phyloP scores from a whole-genome alignment of 2,113 vertebrate genomes.

The Regulus satrapa region DNA sequence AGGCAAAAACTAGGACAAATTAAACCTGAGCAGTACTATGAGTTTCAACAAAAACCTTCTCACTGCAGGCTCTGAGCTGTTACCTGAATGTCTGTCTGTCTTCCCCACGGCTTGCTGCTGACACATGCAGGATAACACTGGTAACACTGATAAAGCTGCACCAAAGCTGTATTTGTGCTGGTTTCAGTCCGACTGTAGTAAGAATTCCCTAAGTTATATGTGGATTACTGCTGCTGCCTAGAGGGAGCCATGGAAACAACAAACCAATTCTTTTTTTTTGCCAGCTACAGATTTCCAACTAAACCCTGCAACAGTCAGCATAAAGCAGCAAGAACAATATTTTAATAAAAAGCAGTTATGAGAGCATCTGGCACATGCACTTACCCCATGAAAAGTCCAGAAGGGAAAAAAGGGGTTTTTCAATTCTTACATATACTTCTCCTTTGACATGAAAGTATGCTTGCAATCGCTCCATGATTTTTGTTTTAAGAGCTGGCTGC shows the following conservation, averaged over 20 bases:
- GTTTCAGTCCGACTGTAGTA: neutral
- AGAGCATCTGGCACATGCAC: neutral
- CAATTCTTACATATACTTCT: neutral
- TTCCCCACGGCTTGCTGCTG: neutral
- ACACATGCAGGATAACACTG: neutral
- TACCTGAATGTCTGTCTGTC: neutral
- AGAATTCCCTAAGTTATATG: neutral
- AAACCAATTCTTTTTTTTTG: neutral
- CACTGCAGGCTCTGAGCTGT: neutral
- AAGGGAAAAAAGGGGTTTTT: accelerated
- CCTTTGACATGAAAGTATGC: neutral
- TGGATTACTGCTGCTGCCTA: constrained; percentile 43
- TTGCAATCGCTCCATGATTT: neutral
- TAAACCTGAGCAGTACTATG: neutral
- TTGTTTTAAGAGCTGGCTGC: neutral
- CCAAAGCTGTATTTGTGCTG: neutral
- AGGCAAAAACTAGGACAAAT: neutral
- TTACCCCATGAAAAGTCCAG: neutral
- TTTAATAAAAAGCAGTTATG: neutral
- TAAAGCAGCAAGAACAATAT: neutral
- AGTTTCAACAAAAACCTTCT: neutral
- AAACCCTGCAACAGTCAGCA: neutral
- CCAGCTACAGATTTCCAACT: neutral
- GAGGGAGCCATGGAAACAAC: constrained; percentile 9
- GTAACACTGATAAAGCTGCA: no score